Evolutionary conservation across 2,888 invertebrate genomes (phyloP), one percentile per base, ranked within the genome.

Genomic region (Gryllus longicercus): DNA sequence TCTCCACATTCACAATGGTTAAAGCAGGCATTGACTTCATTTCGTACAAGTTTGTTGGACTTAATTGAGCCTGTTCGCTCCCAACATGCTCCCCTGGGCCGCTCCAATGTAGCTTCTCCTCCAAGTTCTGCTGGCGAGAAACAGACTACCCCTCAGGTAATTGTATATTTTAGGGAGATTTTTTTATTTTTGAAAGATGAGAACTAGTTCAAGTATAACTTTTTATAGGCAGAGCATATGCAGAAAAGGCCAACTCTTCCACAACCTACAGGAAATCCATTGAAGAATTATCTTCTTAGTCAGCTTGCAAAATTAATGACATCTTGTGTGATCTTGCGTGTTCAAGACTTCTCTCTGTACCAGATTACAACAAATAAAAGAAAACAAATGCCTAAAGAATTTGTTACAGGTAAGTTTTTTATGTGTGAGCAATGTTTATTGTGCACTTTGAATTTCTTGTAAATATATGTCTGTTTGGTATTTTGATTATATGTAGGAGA

Each of bases 271-370:
- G 87, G 87, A 78, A 84, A 89, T 82, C 92, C 93, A 51, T 91
- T 93, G 0, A 91, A 92, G 83, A 92, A 91, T 84, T 90, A 90
- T 80, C 91, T 94, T 78, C 87, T 94, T 14, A 81, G 92, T 83
- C 95, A 96, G 86, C 88, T 96, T 74, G 92, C 94, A 49, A 96
- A 95, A 86, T 87, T 98, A 82, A 96, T 98, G 95, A 96, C 97
- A 50, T 94, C 96, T 16, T 97, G 97, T 86, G 91, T 96, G 74
- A 92, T 98, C 51, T 89, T 98, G 82, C 91, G 96, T 86, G 92
- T 98, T 84, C 95, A 96, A 85, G 97, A 99, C 87, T 95, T 98
- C 85, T 94, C 94, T 12, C 90, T 99, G 78, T 95, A 95, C 87
- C 92, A 93, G 86, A 95, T 96, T 49, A 93, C 94, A 2, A 94